These are phyloP conservation scores for Muricea muricata DNA, from an alignment of 92 coral and sea anemone genomes.

Conservation along the genomic window DNA sequence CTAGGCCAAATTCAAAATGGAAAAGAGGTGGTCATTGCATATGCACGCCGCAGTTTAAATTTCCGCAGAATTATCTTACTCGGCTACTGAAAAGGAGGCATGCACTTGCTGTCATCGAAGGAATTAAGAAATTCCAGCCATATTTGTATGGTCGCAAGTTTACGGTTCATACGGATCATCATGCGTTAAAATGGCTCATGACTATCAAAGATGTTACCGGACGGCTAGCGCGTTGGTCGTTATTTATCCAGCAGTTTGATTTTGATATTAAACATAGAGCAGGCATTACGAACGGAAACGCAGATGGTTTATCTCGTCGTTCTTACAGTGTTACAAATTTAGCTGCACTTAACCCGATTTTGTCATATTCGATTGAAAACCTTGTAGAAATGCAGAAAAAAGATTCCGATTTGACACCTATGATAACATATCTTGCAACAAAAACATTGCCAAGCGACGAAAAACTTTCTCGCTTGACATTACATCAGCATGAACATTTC, in stretches of 20 bases:
- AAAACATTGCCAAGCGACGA: conserved; percentile 44
- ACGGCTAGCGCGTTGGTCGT: conserved; percentile 46
- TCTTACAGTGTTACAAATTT: background rate
- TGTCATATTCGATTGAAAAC: background rate
- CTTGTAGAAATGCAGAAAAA: conserved; percentile 43
- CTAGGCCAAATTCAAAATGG: conserved; percentile 60
- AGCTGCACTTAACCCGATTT: no score
- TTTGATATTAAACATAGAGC: conserved; percentile 49
- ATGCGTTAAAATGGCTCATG: conserved; percentile 61
- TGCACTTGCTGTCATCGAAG: conserved; percentile 48
- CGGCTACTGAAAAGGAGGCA: conserved; percentile 69
- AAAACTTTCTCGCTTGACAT: conserved; percentile 11
- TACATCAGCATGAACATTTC: conserved; percentile 5
- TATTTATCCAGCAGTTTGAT: conserved; percentile 43
- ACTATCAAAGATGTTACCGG: conserved; percentile 47
- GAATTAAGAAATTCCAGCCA: conserved; percentile 36
- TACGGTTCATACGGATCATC: conserved; percentile 42
- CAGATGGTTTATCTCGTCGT: conserved; percentile 19
- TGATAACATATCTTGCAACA: conserved; percentile 50
- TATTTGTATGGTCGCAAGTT: conserved; percentile 48
- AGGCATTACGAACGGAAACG: conserved; percentile 36
- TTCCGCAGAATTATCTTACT: conserved; percentile 56
- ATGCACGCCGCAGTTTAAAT: conserved; percentile 60
- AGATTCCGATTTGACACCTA: conserved; percentile 25
- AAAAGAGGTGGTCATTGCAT: conserved; percentile 56